A percentile compares a stretch with the other conserved stretches of the same genome.
These are phyloP conservation scores for Eidolon dupreanum DNA, from an alignment of 2,797 vertebrate species.

Conservation along the genomic window DNA sequence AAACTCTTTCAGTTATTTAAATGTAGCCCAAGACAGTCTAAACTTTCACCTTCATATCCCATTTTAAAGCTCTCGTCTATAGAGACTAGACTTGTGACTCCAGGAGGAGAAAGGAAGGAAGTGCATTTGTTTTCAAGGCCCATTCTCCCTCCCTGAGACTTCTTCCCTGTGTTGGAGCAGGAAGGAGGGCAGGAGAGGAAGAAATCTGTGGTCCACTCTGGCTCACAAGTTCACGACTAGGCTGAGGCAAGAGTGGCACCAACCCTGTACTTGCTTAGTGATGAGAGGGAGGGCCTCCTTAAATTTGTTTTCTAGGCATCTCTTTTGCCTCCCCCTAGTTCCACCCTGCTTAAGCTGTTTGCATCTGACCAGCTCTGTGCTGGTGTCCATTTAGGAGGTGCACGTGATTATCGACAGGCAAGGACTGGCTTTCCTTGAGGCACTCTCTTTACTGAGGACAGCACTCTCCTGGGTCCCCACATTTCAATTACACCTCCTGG, in stretches of 20 bases:
- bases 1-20: background rate
- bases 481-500: background rate
- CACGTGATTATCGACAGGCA: background rate
- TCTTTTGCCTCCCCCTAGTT: background rate
- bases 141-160: background rate
- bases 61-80: background rate
- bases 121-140: background rate
- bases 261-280: background rate
- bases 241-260: background rate
- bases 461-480: background rate
- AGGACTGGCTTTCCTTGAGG: background rate
- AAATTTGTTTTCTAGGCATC: background rate
- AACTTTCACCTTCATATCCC: background rate
- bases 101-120: background rate
- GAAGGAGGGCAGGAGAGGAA: background rate
- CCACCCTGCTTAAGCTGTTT: background rate
- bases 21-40: background rate
- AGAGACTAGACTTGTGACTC: background rate
- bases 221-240: background rate
- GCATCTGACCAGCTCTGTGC: background rate
- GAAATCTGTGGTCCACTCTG: background rate
- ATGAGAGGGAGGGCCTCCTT: background rate
- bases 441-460: background rate
- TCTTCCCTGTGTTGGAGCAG: background rate
- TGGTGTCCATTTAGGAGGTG: background rate